Evolutionary conservation across 2,888 invertebrate genomes (phyloP).

Genomic region (Cheilosia soror): DNA sequence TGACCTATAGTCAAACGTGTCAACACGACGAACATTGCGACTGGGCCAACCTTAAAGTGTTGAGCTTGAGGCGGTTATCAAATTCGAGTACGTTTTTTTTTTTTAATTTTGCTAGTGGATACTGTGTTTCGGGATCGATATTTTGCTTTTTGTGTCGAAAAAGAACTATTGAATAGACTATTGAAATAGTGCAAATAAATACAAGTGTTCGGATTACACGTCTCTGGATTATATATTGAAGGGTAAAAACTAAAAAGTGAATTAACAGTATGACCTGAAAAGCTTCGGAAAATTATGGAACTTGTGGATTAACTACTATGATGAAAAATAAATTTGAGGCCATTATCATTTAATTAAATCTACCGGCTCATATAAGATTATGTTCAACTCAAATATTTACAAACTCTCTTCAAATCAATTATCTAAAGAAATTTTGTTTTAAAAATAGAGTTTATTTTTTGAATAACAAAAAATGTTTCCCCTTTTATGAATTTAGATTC

Average conservation of each 20-base stretch:
- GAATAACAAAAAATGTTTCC: too few relatives aligned
- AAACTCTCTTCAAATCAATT: too few relatives aligned
- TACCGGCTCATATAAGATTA: too few relatives aligned
- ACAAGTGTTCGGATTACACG: constrained; percentile 1
- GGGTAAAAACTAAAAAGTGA: constrained; percentile 8
- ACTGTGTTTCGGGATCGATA: background rate
- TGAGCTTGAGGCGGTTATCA: constrained; percentile 21
- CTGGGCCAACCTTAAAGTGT: constrained; percentile 54
- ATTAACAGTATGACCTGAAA: background rate
- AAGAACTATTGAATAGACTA: constrained; percentile 47
- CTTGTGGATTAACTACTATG: background rate
- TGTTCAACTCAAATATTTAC: too few relatives aligned
- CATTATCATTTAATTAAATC: too few relatives aligned
- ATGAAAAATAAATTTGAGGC: background rate
- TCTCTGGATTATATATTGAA: background rate
- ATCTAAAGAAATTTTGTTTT: too few relatives aligned
- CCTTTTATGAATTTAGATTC: too few relatives aligned
- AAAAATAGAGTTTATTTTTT: too few relatives aligned
- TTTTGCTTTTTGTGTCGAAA: background rate
- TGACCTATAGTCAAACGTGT: constrained; percentile 55
- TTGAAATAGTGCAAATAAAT: constrained; percentile 8
- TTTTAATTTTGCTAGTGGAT: background rate
- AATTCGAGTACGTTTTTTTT: background rate
- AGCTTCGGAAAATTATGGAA: background rate
- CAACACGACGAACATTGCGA: constrained; percentile 34